Percentiles rank a stretch among this genome's conserved stretches.
Evolutionary conservation across 2,888 invertebrate species (phyloP).

Genomic region (Dyspetes luteomarginatus): DNA sequence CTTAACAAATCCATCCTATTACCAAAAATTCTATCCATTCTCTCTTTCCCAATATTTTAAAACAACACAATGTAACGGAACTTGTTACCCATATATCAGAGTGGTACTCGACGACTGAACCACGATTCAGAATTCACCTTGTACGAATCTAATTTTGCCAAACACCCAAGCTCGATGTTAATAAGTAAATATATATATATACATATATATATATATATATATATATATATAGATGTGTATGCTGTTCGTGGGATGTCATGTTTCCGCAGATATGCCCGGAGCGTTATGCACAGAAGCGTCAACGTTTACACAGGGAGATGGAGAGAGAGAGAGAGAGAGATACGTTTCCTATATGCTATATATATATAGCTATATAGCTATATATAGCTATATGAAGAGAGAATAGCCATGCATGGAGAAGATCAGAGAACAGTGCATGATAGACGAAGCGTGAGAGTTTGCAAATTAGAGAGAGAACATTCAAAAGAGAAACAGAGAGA

Average conservation of each 20-base stretch:
- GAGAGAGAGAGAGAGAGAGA: constrained; percentile 27
- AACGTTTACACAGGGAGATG: constrained; percentile 50
- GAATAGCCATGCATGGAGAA: constrained; percentile 46
- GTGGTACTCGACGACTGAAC: background rate
- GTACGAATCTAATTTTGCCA: constrained; percentile 57
- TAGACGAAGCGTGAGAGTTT: constrained; percentile 61
- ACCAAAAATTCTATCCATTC: no score
- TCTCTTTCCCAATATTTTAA: no score
- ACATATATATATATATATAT: background rate
- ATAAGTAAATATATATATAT: constrained; percentile 16
- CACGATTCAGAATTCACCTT: constrained; percentile 26
- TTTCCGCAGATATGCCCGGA: constrained; percentile 40
- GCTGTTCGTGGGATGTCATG: constrained; percentile 16
- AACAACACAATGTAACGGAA: no score
- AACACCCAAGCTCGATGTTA: constrained; percentile 31
- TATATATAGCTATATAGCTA: no score
- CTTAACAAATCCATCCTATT: no score
- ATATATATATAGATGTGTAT: background rate
- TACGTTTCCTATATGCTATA: no score
- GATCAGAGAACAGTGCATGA: constrained; percentile 63
- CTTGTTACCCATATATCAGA: constrained; percentile 5
- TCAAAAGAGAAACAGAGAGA: constrained; percentile 61
- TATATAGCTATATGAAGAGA: constrained; percentile 12
- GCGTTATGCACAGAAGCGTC: constrained; percentile 53
- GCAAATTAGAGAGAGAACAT: constrained; percentile 57